Conservation (phyloP, 2,113 vertebrate species). For the Clarias gariepinus region DNA sequence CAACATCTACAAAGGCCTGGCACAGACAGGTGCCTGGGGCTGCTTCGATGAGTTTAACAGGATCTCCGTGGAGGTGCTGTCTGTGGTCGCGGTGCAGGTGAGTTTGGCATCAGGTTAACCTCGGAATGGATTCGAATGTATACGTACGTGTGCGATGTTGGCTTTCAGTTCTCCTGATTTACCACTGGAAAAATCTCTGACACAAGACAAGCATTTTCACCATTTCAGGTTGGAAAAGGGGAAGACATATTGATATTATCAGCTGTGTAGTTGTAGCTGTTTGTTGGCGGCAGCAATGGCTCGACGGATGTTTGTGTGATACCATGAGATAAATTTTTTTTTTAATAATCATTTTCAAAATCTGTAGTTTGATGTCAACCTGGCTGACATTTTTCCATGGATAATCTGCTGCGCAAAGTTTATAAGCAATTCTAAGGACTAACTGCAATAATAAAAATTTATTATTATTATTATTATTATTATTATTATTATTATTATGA, state of each 20-base stretch:
- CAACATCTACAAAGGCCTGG: conserved; percentile 97
- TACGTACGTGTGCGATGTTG: not conserved
- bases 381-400: not conserved
- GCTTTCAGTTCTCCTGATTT: not conserved
- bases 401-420: not conserved
- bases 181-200: not conserved
- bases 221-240: not conserved
- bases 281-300: not conserved
- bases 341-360: not conserved
- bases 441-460: not conserved
- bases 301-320: not conserved
- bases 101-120: conserved; percentile 49
- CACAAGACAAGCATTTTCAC: not conserved
- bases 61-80: conserved; percentile 95
- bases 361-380: not conserved
- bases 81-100: conserved; percentile 96
- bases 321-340: too few relatives aligned
- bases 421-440: not conserved
- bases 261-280: not conserved
- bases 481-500: not conserved
- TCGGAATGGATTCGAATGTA: not conserved
- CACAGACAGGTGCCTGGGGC: conserved; percentile 97
- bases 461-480: too few relatives aligned
- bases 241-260: not conserved
- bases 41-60: conserved; percentile 98